A percentile compares a stretch with the other conserved stretches of the same genome.
Conservation (phyloP, 2,888 invertebrate genomes). For the Sipunculus nudus region DNA sequence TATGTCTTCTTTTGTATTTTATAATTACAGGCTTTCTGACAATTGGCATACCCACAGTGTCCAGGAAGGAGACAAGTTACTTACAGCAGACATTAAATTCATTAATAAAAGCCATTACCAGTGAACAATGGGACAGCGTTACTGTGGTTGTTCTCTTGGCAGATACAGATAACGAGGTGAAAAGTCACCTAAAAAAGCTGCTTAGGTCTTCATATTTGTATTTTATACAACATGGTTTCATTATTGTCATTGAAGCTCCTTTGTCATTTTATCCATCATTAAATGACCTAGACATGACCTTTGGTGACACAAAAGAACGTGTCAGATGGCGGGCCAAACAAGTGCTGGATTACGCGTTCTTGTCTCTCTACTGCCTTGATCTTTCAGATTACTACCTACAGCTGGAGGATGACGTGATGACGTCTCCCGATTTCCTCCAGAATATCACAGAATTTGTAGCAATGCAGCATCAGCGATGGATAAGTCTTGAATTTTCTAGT, state of each 20-base stretch:
- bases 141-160: slow-evolving; percentile 8
- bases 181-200: neutral
- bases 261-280: slow-evolving; percentile 6
- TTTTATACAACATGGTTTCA: slow-evolving; percentile 7
- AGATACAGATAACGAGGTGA: neutral
- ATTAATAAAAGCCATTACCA: slow-evolving; percentile 5
- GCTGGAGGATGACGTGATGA: slow-evolving; percentile 65
- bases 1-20: too few relatives aligned
- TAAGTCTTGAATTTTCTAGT: slow-evolving; percentile 9
- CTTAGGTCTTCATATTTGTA: neutral
- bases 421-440: slow-evolving; percentile 54
- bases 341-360: slow-evolving; percentile 65
- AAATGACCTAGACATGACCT: slow-evolving; percentile 43
- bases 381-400: slow-evolving; percentile 62
- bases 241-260: neutral
- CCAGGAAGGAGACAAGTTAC: slow-evolving; percentile 5
- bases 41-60: slow-evolving; percentile 14
- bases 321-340: slow-evolving; percentile 66
- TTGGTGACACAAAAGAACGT: slow-evolving; percentile 57
- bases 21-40: slow-evolving; percentile 15
- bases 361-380: slow-evolving; percentile 56
- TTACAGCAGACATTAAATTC: slow-evolving; percentile 13
- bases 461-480: slow-evolving; percentile 16
- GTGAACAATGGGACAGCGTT: neutral
- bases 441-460: slow-evolving; percentile 56